These are phyloP conservation scores for Drosophila kepulauana DNA, from an alignment of 1,140 invertebrate species.

Conservation along the genomic window DNA sequence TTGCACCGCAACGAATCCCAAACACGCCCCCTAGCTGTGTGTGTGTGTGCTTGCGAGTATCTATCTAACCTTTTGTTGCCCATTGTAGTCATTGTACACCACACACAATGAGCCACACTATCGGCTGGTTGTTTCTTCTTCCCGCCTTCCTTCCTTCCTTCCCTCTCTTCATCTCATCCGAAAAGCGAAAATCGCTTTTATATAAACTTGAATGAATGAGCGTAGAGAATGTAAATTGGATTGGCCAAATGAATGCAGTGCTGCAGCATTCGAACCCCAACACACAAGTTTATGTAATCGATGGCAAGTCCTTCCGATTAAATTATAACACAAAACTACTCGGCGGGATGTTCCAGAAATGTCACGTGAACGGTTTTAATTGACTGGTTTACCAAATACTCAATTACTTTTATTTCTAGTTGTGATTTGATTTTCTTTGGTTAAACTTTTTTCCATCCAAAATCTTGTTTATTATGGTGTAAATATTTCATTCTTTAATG, in stretches of 20 bases:
- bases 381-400: not conserved
- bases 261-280: not conserved
- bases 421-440: too few relatives aligned
- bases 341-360: not conserved
- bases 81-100: constrained; percentile 70
- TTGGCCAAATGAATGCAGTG: constrained; percentile 14
- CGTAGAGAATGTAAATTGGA: constrained; percentile 34
- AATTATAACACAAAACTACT: constrained; percentile 15
- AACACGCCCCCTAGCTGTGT: constrained; percentile 66
- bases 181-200: constrained; percentile 74
- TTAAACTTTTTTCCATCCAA: too few relatives aligned
- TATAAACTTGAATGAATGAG: constrained; percentile 72
- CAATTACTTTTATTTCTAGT: too few relatives aligned
- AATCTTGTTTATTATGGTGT: too few relatives aligned
- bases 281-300: constrained; percentile 17
- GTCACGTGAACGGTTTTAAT: not conserved
- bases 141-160: constrained; percentile 10
- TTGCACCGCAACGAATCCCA: constrained; percentile 30
- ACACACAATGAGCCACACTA: constrained; percentile 68
- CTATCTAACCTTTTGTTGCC: constrained; percentile 77
- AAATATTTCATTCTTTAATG: too few relatives aligned
- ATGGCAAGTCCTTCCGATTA: not conserved
- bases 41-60: constrained; percentile 26
- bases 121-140: constrained; percentile 40
- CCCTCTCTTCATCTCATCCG: not conserved